Conservation (phyloP, 2,113 vertebrate species). For the Bostrychus sinensis region DNA sequence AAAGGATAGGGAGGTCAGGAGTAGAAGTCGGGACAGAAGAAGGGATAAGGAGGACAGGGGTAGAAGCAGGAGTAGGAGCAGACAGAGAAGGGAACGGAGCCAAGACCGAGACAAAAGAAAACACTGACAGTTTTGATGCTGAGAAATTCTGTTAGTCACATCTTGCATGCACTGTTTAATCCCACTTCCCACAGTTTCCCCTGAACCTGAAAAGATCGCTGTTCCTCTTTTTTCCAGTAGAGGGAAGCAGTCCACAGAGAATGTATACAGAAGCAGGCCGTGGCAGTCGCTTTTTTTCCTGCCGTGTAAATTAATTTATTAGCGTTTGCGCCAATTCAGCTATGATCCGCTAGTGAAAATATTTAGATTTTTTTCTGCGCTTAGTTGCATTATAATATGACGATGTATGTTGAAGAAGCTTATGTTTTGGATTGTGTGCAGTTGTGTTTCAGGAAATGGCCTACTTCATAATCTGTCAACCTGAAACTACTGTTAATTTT, state of each 20-base stretch:
- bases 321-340: slow-evolving; percentile 40
- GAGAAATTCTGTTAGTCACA: neutral
- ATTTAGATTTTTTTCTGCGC: slow-evolving; percentile 34
- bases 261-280: slow-evolving; percentile 13
- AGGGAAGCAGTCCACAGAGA: slow-evolving; percentile 63
- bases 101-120: slow-evolving; percentile 40
- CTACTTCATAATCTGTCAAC: neutral
- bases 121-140: slow-evolving; percentile 27
- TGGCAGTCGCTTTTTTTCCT: slow-evolving; percentile 1
- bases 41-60: slow-evolving; percentile 32
- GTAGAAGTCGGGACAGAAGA: slow-evolving; percentile 48
- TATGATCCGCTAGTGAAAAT: slow-evolving; percentile 38
- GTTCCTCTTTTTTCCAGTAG: slow-evolving; percentile 51
- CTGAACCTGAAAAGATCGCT: neutral
- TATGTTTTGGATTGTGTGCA: neutral
- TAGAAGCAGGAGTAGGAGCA: slow-evolving; percentile 16
- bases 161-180: neutral
- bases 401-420: neutral
- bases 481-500: neutral
- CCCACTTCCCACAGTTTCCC: neutral
- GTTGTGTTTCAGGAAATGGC: neutral
- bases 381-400: slow-evolving; percentile 3
- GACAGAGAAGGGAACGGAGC: slow-evolving; percentile 20
- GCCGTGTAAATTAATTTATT: slow-evolving; percentile 47
- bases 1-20: slow-evolving; percentile 54